Evolutionary conservation across 2,797 vertebrate species (phyloP), one percentile per base, ranked within the genome.

Genomic region (Molossus molossus): DNA sequence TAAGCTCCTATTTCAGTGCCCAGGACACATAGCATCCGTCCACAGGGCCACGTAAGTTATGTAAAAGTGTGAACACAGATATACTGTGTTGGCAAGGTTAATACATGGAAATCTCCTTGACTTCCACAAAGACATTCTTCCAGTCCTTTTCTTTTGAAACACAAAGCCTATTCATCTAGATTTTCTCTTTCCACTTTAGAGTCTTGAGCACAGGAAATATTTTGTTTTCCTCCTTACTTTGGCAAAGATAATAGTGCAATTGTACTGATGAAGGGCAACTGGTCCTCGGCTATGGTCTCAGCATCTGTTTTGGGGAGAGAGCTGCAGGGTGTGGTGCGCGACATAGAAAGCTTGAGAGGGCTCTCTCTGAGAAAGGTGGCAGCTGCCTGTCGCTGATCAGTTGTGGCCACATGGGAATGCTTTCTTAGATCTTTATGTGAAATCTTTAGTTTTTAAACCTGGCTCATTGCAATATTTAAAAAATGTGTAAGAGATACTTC

Each of bases 401-500:
- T 67, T 79, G 29, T 55, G 70, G 72, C 37, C 75, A 57, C 3
- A 0, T 60, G 80, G 37, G 45, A 50, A 83, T 67, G 50, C 21
- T 64, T 48, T 57, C 12, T 87, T 67, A 93, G 45, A 29, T 64
- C 95, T 82, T 75, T 79, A 27, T 40, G 18, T 33, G 75, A 94
- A 55, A 18, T 62, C 4, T 77, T 86, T 58, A 37, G n/a, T 67
- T 87, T 87, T 80, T 55, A 55, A 91, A 58, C 10, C 60, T 90
- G 69, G 58, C 21, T 53, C 33, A 79, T 76, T 90, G 65, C 86
- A 58, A n/a, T 90, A 83, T 55, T 86, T 94, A 57, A 7, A 83
- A 80, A 94, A 67, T 3, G 55, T 18, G 3, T 20, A 60, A 94
- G 55, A 92, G 60, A 48, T 48, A 85, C 29, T 94, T 93, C 21